Evolutionary conservation across 2,797 vertebrate species (phyloP), one percentile per base, ranked within the genome.

Genomic region (Arctocebus calabarensis): DNA sequence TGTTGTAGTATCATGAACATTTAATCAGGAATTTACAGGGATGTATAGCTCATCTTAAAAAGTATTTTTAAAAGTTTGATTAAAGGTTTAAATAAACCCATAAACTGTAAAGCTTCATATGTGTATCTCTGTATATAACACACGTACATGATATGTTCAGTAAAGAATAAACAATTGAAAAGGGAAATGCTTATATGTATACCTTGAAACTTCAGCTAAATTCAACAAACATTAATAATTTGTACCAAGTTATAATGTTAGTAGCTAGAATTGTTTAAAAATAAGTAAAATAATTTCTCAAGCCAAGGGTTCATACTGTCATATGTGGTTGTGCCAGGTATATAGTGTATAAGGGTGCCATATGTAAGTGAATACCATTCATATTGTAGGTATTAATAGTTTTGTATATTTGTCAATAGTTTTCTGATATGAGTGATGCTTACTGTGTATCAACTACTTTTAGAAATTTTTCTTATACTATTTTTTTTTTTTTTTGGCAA

Each of bases 201-300:
- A 57, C 40, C 19, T 66, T 59, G 71, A 91, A 88, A 84, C 45
- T 84, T 88, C 4, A 96, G 37, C 74, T 94, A 59, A 73, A 57
- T 61, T 90, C 3, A 82, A 20, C 29, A 74, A 27, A 87, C 37
- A 84, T 87, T 75, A 84, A 45, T 75, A 88, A 89, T 55, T 55
- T 78, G 13, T 20, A 74, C n/a, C 48, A 83, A 70, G 22, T 48
- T 70, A 74, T 95, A 55, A n/a, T 87, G 29, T 66, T 88, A 84
- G 27, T 91, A 79, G 66, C 37, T 90, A 23, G 14, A 91, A 86
- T 34, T 92, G 45, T 84, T 96, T 83, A 83, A 93, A 89, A n/a
- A 81, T 78, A 75, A 78, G 23, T 75, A 90, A 89, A 52, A 52
- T 73, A 84, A 77, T 55, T 62, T 7, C 55, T 84, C n/a, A 82